Conservation (phyloP, 2,888 invertebrate genomes). For the Brachynemurus nebulosus region DNA sequence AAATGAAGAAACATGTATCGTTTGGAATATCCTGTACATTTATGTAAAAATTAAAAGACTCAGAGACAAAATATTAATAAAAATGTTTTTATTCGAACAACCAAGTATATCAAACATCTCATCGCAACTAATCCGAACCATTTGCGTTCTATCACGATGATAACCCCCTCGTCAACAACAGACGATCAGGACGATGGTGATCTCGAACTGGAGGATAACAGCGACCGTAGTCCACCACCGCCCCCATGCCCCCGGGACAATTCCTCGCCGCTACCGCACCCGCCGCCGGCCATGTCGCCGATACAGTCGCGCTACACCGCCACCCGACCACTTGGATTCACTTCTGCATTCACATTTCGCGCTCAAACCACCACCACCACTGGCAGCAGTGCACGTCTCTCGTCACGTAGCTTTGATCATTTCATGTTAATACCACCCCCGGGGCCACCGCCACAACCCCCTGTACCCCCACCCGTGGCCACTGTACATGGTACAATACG, state of each 20-base stretch:
- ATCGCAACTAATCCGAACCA: not conserved
- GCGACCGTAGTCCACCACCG: constrained; percentile 1
- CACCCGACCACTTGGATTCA: not conserved
- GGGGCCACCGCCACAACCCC: not conserved
- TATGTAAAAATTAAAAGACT: too few relatives aligned
- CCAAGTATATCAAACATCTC: not conserved
- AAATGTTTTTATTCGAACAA: too few relatives aligned
- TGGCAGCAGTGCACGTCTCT: too few relatives aligned
- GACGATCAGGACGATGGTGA: constrained; percentile 3
- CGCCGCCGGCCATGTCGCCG: constrained; percentile 1
- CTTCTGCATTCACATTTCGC: constrained; percentile 1
- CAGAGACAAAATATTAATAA: too few relatives aligned
- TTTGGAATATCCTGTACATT: too few relatives aligned
- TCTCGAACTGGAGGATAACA: not conserved
- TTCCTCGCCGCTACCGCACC: not conserved
- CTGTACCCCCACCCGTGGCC: not conserved
- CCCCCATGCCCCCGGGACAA: constrained; percentile 1
- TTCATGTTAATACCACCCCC: not conserved
- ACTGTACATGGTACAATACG: not conserved
- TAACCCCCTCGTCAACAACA: not conserved
- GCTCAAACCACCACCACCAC: not conserved
- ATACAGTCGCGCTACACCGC: not conserved
- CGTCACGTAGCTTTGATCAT: not conserved
- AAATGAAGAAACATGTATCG: too few relatives aligned
- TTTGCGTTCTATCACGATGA: constrained; percentile 1